Evolutionary conservation across 1,140 invertebrate species (phyloP).

Genomic region (Ruditapes philippinarum): DNA sequence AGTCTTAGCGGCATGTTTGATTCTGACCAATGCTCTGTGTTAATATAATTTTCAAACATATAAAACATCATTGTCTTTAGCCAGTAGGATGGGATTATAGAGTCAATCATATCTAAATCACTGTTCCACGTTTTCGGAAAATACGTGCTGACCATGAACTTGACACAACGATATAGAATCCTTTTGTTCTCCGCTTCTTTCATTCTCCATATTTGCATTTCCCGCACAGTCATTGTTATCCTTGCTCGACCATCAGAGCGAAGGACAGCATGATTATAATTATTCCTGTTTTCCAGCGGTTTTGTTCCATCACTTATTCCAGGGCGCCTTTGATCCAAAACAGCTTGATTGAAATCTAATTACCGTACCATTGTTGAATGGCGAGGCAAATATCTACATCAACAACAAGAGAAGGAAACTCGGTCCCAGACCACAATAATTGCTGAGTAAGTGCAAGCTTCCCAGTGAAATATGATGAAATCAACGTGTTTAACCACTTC

Average conservation of each 20-base stretch:
- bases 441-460: neutral
- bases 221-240: neutral
- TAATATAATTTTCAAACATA: neutral
- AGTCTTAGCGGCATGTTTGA: neutral
- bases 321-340: neutral
- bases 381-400: neutral
- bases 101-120: neutral
- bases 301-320: neutral
- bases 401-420: neutral
- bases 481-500: neutral
- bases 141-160: neutral
- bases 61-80: neutral
- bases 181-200: neutral
- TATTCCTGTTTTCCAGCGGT: neutral
- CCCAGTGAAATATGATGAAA: neutral
- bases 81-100: neutral
- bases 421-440: neutral
- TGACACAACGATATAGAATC: neutral
- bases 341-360: neutral
- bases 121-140: neutral
- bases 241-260: slow-evolving; percentile 40
- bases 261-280: neutral
- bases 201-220: slow-evolving; percentile 25
- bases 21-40: neutral
- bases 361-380: neutral